These are phyloP conservation scores for Xenopus borealis DNA, from an alignment of 2,113 vertebrate genomes.

Conservation along the genomic window DNA sequence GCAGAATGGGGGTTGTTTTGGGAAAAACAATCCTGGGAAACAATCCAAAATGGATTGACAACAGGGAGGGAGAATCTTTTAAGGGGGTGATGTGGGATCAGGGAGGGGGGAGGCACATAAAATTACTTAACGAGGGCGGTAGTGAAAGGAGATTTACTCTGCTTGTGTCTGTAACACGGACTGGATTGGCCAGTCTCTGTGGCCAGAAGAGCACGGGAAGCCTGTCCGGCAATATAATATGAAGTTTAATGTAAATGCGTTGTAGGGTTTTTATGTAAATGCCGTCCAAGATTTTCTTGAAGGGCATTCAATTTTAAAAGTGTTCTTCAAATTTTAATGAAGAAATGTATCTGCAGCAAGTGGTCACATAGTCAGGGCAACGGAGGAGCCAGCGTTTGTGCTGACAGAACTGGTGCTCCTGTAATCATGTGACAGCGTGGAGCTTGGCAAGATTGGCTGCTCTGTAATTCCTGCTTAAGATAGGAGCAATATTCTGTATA, in stretches of 20 bases:
- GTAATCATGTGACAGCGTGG: not conserved
- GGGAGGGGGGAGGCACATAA: conserved; percentile 31
- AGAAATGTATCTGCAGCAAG: not conserved
- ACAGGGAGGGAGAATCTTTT: conserved; percentile 13
- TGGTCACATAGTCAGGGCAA: not conserved
- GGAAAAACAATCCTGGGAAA: conserved; percentile 20
- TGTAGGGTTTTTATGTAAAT: no score
- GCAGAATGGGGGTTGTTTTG: conserved; percentile 28
- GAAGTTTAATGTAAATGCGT: no score
- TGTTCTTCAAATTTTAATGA: conserved; percentile 16
- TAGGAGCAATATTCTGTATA: conserved; percentile 39
- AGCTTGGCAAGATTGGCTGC: not conserved
- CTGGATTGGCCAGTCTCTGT: no score
- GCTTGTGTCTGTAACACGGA: not conserved
- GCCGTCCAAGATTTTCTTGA: no score
- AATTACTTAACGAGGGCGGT: conserved; percentile 2
- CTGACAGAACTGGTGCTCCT: conserved; percentile 2
- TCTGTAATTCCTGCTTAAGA: not conserved
- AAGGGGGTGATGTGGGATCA: conserved; percentile 16
- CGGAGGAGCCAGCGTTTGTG: not conserved
- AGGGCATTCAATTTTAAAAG: no score
- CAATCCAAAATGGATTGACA: conserved; percentile 24
- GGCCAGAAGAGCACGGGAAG: no score
- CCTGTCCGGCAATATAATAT: no score
- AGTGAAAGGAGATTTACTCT: not conserved